Conservation (phyloP, 2,888 invertebrate genomes). For the Coelopa pilipes region DNA sequence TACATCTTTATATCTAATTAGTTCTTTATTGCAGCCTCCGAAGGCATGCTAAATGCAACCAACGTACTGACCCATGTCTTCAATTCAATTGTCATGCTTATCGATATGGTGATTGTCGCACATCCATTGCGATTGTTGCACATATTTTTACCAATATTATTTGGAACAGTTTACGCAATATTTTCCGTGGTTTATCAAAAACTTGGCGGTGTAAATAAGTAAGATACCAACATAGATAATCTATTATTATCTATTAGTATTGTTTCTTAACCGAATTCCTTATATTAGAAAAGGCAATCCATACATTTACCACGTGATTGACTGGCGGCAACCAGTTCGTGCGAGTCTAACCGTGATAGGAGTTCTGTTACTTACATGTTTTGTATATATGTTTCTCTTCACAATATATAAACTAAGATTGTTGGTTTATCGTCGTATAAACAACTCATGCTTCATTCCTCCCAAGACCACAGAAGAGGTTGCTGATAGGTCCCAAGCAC, state of each 20-base stretch:
- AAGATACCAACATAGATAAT: slow-evolving; percentile 43
- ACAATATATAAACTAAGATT: slow-evolving; percentile 61
- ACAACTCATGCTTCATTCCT: slow-evolving; percentile 52
- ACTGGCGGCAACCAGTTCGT: slow-evolving; percentile 76
- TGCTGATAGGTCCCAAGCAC: background rate
- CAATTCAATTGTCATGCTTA: slow-evolving; percentile 79
- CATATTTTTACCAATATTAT: slow-evolving; percentile 72
- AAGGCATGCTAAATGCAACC: slow-evolving; percentile 65
- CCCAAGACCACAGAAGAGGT: slow-evolving; percentile 51
- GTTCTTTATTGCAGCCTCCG: slow-evolving; percentile 60
- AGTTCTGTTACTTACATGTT: slow-evolving; percentile 57
- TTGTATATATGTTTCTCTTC: slow-evolving; percentile 61
- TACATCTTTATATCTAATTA: background rate
- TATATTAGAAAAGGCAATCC: slow-evolving; percentile 69
- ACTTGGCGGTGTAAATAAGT: slow-evolving; percentile 73
- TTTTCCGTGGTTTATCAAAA: slow-evolving; percentile 73
- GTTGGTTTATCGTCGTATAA: slow-evolving; percentile 55
- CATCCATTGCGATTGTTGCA: slow-evolving; percentile 78
- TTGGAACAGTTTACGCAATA: slow-evolving; percentile 70
- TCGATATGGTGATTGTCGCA: slow-evolving; percentile 77
- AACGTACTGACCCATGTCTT: slow-evolving; percentile 80
- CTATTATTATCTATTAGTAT: background rate
- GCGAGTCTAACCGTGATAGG: slow-evolving; percentile 58
- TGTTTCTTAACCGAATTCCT: background rate
- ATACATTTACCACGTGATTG: slow-evolving; percentile 79